Evolutionary conservation across 1,140 invertebrate genomes (phyloP).

Genomic region (Wasmannia auropunctata): DNA sequence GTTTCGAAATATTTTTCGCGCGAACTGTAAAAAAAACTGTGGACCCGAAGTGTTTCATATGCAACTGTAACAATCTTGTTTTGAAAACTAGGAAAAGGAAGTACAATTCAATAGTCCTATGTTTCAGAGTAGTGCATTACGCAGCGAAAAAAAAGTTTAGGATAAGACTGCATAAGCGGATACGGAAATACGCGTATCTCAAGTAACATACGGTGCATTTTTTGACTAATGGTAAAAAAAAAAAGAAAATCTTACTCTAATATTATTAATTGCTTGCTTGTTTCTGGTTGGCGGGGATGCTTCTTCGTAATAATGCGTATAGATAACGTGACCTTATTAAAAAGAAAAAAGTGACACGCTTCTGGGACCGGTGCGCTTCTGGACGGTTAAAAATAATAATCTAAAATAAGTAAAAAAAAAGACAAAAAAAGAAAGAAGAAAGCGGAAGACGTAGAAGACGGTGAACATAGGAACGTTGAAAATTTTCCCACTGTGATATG

Average conservation of each 20-base stretch:
- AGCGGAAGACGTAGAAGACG: slow-evolving; percentile 10
- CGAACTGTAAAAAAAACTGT: neutral
- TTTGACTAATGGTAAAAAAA: slow-evolving; percentile 66
- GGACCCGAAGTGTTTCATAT: slow-evolving; percentile 17
- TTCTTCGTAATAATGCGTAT: slow-evolving; percentile 72
- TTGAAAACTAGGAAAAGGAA: slow-evolving; percentile 31
- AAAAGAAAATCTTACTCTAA: slow-evolving; percentile 65
- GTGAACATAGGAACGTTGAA: slow-evolving; percentile 76
- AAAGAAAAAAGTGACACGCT: slow-evolving; percentile 61
- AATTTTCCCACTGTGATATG: slow-evolving; percentile 85
- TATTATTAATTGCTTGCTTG: slow-evolving; percentile 77
- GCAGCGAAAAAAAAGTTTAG: slow-evolving; percentile 75
- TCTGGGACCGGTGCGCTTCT: slow-evolving; percentile 67
- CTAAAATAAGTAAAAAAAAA: slow-evolving; percentile 61
- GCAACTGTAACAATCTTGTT: slow-evolving; percentile 33
- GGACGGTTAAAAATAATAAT: slow-evolving; percentile 70
- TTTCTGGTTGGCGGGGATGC: slow-evolving; percentile 76
- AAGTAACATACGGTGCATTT: slow-evolving; percentile 82
- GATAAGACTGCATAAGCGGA: slow-evolving; percentile 81
- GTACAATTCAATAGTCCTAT: slow-evolving; percentile 55
- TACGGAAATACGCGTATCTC: slow-evolving; percentile 78
- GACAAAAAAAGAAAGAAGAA: slow-evolving; percentile 59
- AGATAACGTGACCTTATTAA: slow-evolving; percentile 74
- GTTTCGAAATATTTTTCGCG: neutral
- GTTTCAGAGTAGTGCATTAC: slow-evolving; percentile 66